phyloP scores from a whole-genome alignment of 2,888 invertebrate species.

The Andrena haemorrhoa region DNA sequence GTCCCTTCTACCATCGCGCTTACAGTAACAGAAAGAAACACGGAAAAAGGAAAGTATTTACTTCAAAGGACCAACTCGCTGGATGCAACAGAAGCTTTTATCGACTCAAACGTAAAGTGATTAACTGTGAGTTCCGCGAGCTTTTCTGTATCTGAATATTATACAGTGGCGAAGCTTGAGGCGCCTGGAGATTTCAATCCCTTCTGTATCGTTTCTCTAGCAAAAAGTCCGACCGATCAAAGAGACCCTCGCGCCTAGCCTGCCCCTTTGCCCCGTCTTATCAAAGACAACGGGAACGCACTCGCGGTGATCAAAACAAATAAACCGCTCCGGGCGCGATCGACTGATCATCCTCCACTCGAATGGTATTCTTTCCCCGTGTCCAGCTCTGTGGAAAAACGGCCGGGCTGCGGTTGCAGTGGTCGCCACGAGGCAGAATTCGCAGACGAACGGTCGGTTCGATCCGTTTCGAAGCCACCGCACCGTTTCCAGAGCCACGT shows the following conservation, averaged over 20 bases:
- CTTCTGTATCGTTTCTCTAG: background rate
- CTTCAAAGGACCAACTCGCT: too few relatives aligned
- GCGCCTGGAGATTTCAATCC: background rate
- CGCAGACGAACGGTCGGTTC: background rate
- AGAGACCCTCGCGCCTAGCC: background rate
- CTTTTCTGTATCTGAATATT: too few relatives aligned
- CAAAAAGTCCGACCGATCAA: too few relatives aligned
- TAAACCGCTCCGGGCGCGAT: background rate
- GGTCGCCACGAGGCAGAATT: slow-evolving; percentile 12
- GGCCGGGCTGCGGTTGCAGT: background rate
- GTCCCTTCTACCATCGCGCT: too few relatives aligned
- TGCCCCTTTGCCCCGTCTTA: background rate
- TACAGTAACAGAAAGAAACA: too few relatives aligned
- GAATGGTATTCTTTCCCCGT: background rate
- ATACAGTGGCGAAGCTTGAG: background rate
- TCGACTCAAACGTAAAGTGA: too few relatives aligned
- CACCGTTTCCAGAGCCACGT: slow-evolving; percentile 39
- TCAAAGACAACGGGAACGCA: background rate
- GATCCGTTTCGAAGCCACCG: slow-evolving; percentile 31
- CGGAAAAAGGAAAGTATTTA: too few relatives aligned
- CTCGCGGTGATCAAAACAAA: background rate
- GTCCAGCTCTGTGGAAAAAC: background rate
- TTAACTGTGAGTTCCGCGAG: too few relatives aligned
- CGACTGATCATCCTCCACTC: background rate
- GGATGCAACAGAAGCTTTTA: too few relatives aligned